Conservation (phyloP, 2,113 vertebrate species). For the Clarias batrachus region DNA sequence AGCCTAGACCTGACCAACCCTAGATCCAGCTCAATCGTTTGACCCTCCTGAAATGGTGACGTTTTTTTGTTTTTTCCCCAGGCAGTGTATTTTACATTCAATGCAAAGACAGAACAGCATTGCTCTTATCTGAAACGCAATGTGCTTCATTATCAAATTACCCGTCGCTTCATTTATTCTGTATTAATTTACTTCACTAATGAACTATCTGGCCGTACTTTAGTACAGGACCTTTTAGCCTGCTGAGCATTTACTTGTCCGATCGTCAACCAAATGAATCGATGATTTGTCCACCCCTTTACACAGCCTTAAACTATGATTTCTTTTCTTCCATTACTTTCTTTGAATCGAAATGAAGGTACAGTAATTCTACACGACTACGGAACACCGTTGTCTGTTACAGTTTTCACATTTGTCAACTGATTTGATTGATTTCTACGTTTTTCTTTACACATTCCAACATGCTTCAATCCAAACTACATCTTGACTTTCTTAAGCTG, state of each 20-base stretch:
- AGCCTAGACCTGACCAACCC: no score
- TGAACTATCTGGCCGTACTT: not conserved
- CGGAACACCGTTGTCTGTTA: not conserved
- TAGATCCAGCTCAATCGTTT: no score
- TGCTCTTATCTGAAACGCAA: not conserved
- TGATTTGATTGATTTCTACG: not conserved
- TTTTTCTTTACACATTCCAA: not conserved
- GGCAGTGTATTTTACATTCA: not conserved
- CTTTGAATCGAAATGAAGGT: not conserved
- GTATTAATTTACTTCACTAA: not conserved
- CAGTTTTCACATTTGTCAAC: not conserved
- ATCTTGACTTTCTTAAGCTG: not conserved
- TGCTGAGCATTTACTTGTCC: not conserved
- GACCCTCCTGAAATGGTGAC: no score
- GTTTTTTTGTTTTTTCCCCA: no score
- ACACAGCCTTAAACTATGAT: not conserved
- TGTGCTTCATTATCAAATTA: not conserved
- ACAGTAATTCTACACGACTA: no score
- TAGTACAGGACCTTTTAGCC: not conserved
- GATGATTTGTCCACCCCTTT: not conserved
- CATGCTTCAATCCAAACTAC: not conserved
- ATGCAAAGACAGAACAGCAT: not conserved
- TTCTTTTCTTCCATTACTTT: not conserved
- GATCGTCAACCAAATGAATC: not conserved
- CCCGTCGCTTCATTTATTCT: not conserved